Conservation (phyloP, 92 coral and sea anemone genomes). For the Paragorgia papillata region DNA sequence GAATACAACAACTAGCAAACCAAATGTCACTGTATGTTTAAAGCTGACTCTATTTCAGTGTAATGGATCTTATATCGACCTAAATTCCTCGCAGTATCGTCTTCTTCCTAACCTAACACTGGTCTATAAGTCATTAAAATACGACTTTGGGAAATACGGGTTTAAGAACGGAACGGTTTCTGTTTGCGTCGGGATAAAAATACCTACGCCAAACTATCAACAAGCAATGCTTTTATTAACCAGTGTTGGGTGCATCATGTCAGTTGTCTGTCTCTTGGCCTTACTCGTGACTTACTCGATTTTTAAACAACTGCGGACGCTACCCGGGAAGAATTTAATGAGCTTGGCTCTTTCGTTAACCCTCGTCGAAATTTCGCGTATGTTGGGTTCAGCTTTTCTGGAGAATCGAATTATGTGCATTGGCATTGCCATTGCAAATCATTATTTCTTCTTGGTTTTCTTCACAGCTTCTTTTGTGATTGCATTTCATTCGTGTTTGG, state of each 20-base stretch:
- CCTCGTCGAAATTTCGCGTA: background rate
- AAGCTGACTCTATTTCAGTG: slow-evolving; percentile 1
- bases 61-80: slow-evolving; percentile 9
- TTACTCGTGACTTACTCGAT: slow-evolving; percentile 14
- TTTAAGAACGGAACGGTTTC: slow-evolving; percentile 15
- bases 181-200: background rate
- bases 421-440: background rate
- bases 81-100: slow-evolving; percentile 5
- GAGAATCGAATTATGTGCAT: background rate
- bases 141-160: slow-evolving; percentile 19
- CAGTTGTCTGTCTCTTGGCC: background rate
- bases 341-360: slow-evolving; percentile 14
- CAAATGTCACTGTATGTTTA: slow-evolving; percentile 12
- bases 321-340: slow-evolving; percentile 29
- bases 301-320: slow-evolving; percentile 26
- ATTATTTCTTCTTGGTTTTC: slow-evolving; percentile 23
- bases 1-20: background rate
- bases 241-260: background rate
- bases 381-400: background rate
- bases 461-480: slow-evolving; percentile 16
- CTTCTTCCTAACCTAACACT: slow-evolving; percentile 24
- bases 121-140: background rate
- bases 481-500: slow-evolving; percentile 23
- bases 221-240: background rate
- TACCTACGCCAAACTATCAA: background rate